Conservation (phyloP, 2,113 vertebrate genomes). For the Carassius auratus region DNA sequence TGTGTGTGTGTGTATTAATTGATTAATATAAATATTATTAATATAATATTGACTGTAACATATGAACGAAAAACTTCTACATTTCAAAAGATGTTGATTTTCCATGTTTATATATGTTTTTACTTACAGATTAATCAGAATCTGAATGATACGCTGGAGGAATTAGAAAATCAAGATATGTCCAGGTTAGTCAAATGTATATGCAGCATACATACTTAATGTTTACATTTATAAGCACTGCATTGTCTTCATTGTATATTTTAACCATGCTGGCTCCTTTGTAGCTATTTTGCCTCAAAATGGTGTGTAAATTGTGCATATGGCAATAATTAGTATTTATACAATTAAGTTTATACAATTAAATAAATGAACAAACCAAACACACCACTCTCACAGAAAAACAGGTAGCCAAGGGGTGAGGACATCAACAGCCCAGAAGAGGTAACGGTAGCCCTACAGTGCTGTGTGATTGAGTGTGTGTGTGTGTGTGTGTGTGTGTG, state of each 20-base stretch:
- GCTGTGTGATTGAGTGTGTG: constrained; percentile 32
- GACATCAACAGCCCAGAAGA: constrained; percentile 69
- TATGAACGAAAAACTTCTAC: background rate
- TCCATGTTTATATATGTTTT: constrained; percentile 3
- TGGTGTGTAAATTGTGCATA: background rate
- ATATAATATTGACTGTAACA: background rate
- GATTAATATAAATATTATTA: background rate
- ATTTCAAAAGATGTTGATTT: background rate
- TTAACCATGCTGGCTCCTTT: background rate
- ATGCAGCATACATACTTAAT: background rate
- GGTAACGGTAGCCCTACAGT: constrained; percentile 66
- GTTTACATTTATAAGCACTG: background rate
- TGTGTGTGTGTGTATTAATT: no score
- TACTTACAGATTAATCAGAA: constrained; percentile 90
- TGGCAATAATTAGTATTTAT: background rate
- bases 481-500: background rate
- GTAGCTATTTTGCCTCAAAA: background rate
- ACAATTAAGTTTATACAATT: constrained; percentile 20
- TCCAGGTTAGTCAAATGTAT: constrained; percentile 68
- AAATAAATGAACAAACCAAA: constrained; percentile 55
- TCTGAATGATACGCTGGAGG: constrained; percentile 84
- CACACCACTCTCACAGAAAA: constrained; percentile 72
- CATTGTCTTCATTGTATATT: background rate
- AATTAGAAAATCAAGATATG: constrained; percentile 83
- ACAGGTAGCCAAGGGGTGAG: constrained; percentile 66